These are phyloP conservation scores for Microcebus griseorufus DNA, from an alignment of 2,113 vertebrate genomes.

Conservation along the genomic window DNA sequence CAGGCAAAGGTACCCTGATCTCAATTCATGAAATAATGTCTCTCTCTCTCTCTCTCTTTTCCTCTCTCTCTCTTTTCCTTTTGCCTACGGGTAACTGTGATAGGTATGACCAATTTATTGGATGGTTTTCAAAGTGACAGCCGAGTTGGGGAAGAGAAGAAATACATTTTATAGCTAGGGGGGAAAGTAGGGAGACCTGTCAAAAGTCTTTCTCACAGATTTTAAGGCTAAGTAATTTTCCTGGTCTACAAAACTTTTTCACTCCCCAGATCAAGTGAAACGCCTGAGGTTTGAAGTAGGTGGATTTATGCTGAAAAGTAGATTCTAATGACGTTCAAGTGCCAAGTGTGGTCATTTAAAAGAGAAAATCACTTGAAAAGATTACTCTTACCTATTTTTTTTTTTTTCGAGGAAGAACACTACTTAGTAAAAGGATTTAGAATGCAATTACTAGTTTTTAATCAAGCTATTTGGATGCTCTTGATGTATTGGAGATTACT, in stretches of 20 bases:
- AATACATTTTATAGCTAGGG: not conserved
- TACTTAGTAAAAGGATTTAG: not conserved
- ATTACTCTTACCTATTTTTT: not conserved
- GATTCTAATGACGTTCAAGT: constrained; percentile 36
- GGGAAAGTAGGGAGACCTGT: not conserved
- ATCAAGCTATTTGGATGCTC: not conserved
- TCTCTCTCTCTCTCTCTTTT: not conserved
- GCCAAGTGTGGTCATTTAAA: not conserved
- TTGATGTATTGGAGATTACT: not conserved
- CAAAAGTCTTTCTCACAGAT: constrained; percentile 24
- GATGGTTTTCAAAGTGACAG: constrained; percentile 47
- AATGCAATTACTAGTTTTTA: not conserved
- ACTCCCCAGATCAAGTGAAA: constrained; percentile 50
- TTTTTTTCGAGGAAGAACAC: not conserved
- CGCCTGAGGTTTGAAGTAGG: constrained; percentile 30
- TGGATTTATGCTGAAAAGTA: constrained; percentile 37
- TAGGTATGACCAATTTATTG: not conserved
- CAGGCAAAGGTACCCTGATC: not conserved
- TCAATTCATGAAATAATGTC: not conserved
- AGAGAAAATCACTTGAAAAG: constrained; percentile 8
- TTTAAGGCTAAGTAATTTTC: constrained; percentile 55
- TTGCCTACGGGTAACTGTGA: not conserved
- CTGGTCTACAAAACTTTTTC: constrained; percentile 43
- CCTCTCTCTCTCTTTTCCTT: not conserved
- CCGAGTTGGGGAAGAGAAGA: not conserved